These are phyloP conservation scores for Harmothoe impar DNA, from an alignment of 2,888 invertebrate species.

Conservation along the genomic window DNA sequence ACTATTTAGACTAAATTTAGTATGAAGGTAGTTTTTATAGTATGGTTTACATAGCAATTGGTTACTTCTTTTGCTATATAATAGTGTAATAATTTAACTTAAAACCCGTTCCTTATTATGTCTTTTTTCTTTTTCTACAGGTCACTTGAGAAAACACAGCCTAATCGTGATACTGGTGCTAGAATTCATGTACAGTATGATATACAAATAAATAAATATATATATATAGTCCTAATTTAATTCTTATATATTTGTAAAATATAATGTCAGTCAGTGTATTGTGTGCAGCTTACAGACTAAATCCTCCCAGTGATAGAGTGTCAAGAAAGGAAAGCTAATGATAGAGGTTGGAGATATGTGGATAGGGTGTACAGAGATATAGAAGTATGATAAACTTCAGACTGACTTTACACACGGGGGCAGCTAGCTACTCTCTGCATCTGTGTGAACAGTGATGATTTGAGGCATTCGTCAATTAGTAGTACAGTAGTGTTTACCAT, in stretches of 20 bases:
- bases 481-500: background rate
- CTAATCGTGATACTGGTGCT: conserved; percentile 61
- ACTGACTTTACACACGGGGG: background rate
- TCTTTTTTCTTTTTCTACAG: conserved; percentile 1
- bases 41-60: too few species aligned
- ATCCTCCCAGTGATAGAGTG: conserved; percentile 35
- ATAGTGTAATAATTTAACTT: too few species aligned
- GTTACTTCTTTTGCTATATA: too few species aligned
- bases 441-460: too few species aligned
- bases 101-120: background rate
- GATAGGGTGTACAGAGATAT: background rate
- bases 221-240: conserved; percentile 44
- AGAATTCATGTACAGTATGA: conserved; percentile 50
- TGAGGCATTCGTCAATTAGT: background rate
- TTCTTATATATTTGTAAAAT: conserved; percentile 55
- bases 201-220: conserved; percentile 39
- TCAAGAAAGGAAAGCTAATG: background rate
- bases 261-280: conserved; percentile 44
- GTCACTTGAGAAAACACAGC: conserved; percentile 52
- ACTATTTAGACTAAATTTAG: too few species aligned
- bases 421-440: background rate
- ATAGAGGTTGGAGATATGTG: background rate
- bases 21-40: too few species aligned
- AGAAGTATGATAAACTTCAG: background rate
- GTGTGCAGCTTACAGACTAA: conserved; percentile 18